These are phyloP conservation scores for Epizoanthus ramosus DNA, from an alignment of 92 coral and sea anemone genomes.

Conservation along the genomic window DNA sequence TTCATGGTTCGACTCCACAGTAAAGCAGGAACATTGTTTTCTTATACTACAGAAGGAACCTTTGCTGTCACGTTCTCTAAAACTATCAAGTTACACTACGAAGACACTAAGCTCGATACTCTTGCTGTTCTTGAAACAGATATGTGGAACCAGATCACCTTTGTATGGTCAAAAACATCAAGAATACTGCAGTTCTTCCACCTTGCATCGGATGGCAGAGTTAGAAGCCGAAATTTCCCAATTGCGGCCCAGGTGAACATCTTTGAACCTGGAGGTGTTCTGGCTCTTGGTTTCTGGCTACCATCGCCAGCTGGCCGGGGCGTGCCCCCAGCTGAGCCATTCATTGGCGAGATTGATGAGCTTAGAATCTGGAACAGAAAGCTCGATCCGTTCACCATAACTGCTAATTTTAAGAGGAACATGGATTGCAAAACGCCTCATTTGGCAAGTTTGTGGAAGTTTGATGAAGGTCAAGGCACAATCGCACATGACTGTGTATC, in stretches of 20 bases:
- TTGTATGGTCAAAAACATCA: conserved; percentile 61
- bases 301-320: conserved; percentile 53
- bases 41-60: conserved; percentile 65
- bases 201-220: conserved; percentile 49
- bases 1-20: conserved; percentile 51
- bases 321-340: conserved; percentile 35
- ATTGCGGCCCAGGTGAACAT: conserved; percentile 46
- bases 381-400: conserved; percentile 34
- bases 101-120: conserved; percentile 51
- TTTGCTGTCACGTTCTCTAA: conserved; percentile 53
- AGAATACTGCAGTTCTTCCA: conserved; percentile 58
- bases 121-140: conserved; percentile 47
- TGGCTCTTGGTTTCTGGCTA: conserved; percentile 67
- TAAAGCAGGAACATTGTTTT: conserved; percentile 54
- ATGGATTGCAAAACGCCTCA: conserved; percentile 49
- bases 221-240: conserved; percentile 66
- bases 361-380: conserved; percentile 63
- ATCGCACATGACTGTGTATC: conserved; percentile 65
- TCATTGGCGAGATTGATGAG: conserved; percentile 64
- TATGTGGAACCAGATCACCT: conserved; percentile 56
- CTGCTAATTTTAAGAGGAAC: conserved; percentile 21
- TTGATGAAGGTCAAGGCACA: conserved; percentile 70
- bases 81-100: conserved; percentile 51
- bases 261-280: conserved; percentile 69
- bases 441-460: conserved; percentile 63